Base-by-base conservation (phyloP, 2,797 vertebrate species). In the Lithobates pipiens region DNA sequence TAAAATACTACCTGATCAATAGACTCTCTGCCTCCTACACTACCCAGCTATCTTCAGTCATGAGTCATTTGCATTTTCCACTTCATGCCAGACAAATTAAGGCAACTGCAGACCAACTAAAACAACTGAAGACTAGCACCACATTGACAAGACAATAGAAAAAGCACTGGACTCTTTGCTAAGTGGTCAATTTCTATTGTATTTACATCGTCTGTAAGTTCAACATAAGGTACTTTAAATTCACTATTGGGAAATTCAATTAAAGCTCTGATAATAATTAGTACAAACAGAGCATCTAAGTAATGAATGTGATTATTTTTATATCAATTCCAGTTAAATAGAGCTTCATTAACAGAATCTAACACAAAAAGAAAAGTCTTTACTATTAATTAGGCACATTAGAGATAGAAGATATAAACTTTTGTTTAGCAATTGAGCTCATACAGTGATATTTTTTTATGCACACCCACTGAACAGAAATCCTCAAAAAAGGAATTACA, bases 311-410 rank as follows among this genome's bases (percentile, higher is more conserved):
- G 72, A 29, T 29, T 79, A 65, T 86, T 80, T 72, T 78, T 86
- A 75, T 88, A 90, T 80, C 89, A 79, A 88, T 88, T 91, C 88
- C 86, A 13, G 27, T 88, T 90, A 89, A 88, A 90, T 90, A 86
- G 88, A 80, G 80, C 89, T 91, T 92, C 89, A 89, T 91, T 86
- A 92, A 90, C 86, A 78, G 86, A 88, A 90, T 89, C 88, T 82
- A 86, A 84, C 88, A 91, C 83, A 72, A 18, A 77, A 88, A 88
- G 32, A 84, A 90, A 90, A 88, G 77, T 50, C n/a, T 77, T 85
- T 87, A 72, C 86, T 77, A 91, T 88, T 88, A 82, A 91, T 90
- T 88, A 86, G 67, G 46, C 46, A 54, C 80, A 90, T 36, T 89
- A 87, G 88, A 86, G 85, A 81, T 63, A 81, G 82, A 68, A 54